phyloP scores from a whole-genome alignment of 2,113 vertebrate genomes.

The Coptodon rendalli region DNA sequence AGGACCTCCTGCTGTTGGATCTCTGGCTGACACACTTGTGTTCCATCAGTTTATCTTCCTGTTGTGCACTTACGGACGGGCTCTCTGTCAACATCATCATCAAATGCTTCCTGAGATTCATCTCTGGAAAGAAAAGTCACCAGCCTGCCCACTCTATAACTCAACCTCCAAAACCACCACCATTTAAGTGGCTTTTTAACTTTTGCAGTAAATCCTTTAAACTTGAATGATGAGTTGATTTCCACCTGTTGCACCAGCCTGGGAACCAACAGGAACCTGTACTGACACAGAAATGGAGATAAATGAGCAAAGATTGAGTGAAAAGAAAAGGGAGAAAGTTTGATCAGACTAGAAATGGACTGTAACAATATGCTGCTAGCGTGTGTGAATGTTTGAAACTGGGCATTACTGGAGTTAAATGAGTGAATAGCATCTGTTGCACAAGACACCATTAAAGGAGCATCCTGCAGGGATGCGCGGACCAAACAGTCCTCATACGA shows the following conservation, averaged over 20 bases:
- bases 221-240: accelerated
- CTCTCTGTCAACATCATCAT: accelerated
- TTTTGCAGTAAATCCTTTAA: not conserved
- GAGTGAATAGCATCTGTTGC: not conserved
- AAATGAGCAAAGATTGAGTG: not conserved
- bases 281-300: not conserved
- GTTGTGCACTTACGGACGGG: not conserved
- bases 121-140: not conserved
- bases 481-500: not conserved
- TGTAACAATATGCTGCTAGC: too few species aligned
- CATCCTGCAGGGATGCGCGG: not conserved
- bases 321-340: not conserved
- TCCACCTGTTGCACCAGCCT: not conserved
- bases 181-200: accelerated
- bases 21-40: not conserved
- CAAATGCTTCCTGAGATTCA: not conserved
- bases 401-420: not conserved
- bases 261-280: not conserved
- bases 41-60: not conserved
- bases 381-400: not conserved
- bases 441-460: not conserved
- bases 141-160: not conserved
- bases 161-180: not conserved
- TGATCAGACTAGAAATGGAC: not conserved
- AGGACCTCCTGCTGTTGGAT: not conserved